phyloP scores from a whole-genome alignment of 1,140 invertebrate species.

The Trachymyrmex septentrionalis region DNA sequence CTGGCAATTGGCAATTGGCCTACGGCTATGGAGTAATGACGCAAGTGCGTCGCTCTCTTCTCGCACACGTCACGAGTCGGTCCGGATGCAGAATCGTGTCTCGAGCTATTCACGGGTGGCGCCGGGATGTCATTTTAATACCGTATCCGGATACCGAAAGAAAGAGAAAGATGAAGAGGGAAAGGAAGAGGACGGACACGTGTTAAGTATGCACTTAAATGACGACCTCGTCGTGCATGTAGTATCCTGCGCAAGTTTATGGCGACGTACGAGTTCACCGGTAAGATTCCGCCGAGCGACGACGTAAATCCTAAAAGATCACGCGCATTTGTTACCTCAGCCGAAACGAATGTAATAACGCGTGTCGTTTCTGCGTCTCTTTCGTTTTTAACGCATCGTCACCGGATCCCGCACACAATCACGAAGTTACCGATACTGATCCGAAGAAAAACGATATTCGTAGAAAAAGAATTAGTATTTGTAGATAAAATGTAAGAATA shows the following conservation, averaged over 20 bases:
- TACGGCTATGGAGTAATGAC: constrained; percentile 63
- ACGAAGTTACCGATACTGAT: constrained; percentile 7
- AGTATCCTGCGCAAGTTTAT: not conserved
- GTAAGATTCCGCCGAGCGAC: not conserved
- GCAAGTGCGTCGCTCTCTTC: constrained; percentile 49
- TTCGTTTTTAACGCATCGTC: not conserved
- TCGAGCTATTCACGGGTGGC: constrained; percentile 38
- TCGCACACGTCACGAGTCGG: constrained; percentile 12
- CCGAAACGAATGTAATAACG: constrained; percentile 37
- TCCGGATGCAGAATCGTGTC: not conserved
- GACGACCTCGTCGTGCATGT: not conserved
- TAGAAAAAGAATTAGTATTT: not conserved
- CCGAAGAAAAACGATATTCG: not conserved
- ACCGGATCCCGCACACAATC: no score
- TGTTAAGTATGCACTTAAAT: constrained; percentile 53
- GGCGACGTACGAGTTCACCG: constrained; percentile 30
- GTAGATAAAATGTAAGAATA: not conserved
- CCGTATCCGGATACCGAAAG: not conserved
- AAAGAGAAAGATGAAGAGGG: not conserved
- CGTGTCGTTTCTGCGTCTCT: not conserved
- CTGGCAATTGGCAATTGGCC: constrained; percentile 59
- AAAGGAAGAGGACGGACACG: constrained; percentile 11
- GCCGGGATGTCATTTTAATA: constrained; percentile 58
- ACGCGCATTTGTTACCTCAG: constrained; percentile 40
- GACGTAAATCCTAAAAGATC: constrained; percentile 53